Conservation (phyloP, 2,113 vertebrate genomes). For the Bubo blakistoni region DNA sequence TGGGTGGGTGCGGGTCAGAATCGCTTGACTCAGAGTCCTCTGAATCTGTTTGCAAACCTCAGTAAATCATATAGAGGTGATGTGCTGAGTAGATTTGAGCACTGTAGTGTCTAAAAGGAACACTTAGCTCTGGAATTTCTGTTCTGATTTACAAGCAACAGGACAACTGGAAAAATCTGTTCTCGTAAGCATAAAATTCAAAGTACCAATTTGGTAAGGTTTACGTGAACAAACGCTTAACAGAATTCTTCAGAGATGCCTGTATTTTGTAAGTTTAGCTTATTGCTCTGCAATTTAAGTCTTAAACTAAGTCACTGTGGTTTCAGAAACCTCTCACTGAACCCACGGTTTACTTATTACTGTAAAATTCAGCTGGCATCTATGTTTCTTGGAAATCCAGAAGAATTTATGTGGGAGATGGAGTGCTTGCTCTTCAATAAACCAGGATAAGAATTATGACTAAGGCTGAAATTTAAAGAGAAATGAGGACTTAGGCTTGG, state of each 20-base stretch:
- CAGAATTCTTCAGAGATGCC: neutral
- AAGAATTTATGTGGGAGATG: constrained; percentile 30
- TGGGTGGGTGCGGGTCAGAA: neutral
- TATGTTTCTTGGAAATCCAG: constrained; percentile 24
- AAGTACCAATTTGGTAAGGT: neutral
- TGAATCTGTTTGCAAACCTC: neutral
- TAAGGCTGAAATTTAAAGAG: neutral
- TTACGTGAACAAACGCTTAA: neutral
- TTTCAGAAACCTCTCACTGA: neutral
- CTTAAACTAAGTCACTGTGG: neutral
- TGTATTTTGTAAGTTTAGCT: neutral
- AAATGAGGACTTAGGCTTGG: neutral
- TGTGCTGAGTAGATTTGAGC: neutral
- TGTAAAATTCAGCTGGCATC: constrained; percentile 6
- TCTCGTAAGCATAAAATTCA: neutral
- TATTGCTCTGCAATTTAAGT: neutral
- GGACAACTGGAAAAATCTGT: neutral
- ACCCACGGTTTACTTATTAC: neutral
- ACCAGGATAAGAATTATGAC: neutral
- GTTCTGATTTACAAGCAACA: neutral
- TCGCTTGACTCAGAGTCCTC: neutral
- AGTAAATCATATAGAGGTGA: neutral
- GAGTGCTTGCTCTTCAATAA: constrained; percentile 32
- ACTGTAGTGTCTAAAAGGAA: neutral
- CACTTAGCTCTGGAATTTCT: neutral